A percentile compares a stretch with the other conserved stretches of the same genome.
Evolutionary conservation across 2,888 invertebrate genomes (phyloP).

Genomic region (Gari tellinella): DNA sequence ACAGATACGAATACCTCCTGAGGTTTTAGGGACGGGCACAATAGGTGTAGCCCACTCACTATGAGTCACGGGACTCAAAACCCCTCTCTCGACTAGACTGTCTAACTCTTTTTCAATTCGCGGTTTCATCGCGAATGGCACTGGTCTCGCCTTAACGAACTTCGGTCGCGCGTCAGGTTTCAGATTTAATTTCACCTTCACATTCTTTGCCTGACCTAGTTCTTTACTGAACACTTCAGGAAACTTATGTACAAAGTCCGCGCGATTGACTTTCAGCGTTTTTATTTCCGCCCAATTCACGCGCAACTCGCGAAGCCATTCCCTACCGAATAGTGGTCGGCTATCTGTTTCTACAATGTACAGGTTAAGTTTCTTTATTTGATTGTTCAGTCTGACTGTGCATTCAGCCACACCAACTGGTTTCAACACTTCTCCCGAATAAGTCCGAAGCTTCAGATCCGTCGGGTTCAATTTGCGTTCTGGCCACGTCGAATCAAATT

Average conservation of each 20-base stretch:
- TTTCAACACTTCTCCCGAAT: slow-evolving; percentile 33
- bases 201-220: slow-evolving; percentile 21
- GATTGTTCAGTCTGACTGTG: slow-evolving; percentile 22
- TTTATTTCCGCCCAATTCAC: slow-evolving; percentile 38
- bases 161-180: slow-evolving; percentile 35
- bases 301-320: slow-evolving; percentile 38
- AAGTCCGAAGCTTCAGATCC: slow-evolving; percentile 34
- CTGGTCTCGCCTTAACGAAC: slow-evolving; percentile 48
- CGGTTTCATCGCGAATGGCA: slow-evolving; percentile 48
- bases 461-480: slow-evolving; percentile 11
- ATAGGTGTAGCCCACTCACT: slow-evolving; percentile 66
- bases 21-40: slow-evolving; percentile 57
- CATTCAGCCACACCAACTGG: slow-evolving; percentile 24
- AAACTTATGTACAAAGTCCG: slow-evolving; percentile 18
- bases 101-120: slow-evolving; percentile 57
- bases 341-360: slow-evolving; percentile 38
- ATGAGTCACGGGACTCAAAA: slow-evolving; percentile 46
- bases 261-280: slow-evolving; percentile 6
- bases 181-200: slow-evolving; percentile 33
- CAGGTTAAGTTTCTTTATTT: slow-evolving; percentile 17
- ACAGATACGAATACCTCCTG: slow-evolving; percentile 61
- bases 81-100: slow-evolving; percentile 13
- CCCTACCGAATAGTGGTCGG: slow-evolving; percentile 47
- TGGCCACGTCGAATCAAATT: slow-evolving; percentile 11
- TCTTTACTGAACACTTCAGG: slow-evolving; percentile 15